These are phyloP conservation scores for Pitta sordida DNA, from an alignment of 2,113 vertebrate species.

Conservation along the genomic window DNA sequence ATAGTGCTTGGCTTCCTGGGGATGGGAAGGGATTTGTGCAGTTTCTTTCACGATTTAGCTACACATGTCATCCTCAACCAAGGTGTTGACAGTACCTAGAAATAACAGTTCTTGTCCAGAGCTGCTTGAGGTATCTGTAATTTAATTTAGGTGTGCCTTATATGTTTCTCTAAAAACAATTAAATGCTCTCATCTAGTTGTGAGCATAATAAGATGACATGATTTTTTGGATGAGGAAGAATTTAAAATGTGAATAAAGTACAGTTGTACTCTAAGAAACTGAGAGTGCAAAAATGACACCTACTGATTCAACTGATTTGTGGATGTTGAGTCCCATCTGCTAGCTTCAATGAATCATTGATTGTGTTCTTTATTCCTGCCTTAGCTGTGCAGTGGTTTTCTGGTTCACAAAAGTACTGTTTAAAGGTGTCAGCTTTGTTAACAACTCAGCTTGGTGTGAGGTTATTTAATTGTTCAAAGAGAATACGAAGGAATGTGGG, in stretches of 20 bases:
- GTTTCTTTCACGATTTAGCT: background rate
- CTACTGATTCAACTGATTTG: slow-evolving; percentile 40
- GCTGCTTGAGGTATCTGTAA: background rate
- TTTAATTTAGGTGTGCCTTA: background rate
- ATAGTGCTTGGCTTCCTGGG: background rate
- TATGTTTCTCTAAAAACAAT: background rate
- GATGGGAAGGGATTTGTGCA: background rate
- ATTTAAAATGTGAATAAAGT: slow-evolving; percentile 34
- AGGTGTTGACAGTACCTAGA: background rate
- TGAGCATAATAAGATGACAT: background rate
- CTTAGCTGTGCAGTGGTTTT: background rate
- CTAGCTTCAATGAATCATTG: slow-evolving; percentile 27
- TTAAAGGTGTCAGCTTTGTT: background rate
- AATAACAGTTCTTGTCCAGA: background rate
- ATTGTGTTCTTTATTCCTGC: background rate
- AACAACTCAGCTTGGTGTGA: background rate
- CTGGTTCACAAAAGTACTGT: background rate
- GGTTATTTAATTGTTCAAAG: slow-evolving; percentile 1
- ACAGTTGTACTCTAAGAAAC: background rate
- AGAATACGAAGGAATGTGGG: background rate
- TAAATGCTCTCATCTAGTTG: background rate
- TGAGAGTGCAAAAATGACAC: slow-evolving; percentile 28
- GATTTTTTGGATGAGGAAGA: background rate
- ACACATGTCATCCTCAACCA: background rate
- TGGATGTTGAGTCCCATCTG: slow-evolving; percentile 31